A percentile compares a stretch with the other conserved stretches of the same genome.
phyloP scores from a whole-genome alignment of 92 coral and sea anemone genomes.

The Epizoanthus illoricatus region DNA sequence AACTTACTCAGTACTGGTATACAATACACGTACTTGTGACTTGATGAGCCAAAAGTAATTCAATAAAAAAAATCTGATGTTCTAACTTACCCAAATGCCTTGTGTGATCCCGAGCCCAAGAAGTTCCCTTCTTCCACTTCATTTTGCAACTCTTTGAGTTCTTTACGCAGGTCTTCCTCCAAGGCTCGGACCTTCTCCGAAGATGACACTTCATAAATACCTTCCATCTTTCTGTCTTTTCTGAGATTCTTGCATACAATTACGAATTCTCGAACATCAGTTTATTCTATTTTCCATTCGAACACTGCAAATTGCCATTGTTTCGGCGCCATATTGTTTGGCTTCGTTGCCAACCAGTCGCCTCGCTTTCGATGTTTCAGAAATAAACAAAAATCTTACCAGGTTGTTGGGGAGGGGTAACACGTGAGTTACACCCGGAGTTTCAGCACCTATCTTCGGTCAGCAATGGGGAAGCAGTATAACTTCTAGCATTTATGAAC shows the following conservation, averaged over 20 bases:
- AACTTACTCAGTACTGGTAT: too few relatives aligned
- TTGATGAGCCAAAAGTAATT: too few relatives aligned
- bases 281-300: conserved; percentile 24
- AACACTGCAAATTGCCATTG: conserved; percentile 36
- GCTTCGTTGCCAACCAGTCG: conserved; percentile 30
- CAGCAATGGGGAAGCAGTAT: too few relatives aligned
- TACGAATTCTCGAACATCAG: neutral
- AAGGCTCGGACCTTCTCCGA: conserved; percentile 85
- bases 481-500: too few relatives aligned
- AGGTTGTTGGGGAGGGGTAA: conserved; percentile 10
- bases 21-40: too few relatives aligned
- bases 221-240: conserved; percentile 66
- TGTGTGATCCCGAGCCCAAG: conserved; percentile 61
- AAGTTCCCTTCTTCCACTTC: conserved; percentile 95
- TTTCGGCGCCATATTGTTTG: conserved; percentile 39
- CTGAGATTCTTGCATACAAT: neutral
- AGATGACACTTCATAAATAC: conserved; percentile 89
- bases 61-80: too few relatives aligned
- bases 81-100: conserved; percentile 79
- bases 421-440: neutral
- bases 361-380: conserved; percentile 3
- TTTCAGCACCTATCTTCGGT: too few relatives aligned
- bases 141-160: conserved; percentile 88
- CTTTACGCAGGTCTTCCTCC: conserved; percentile 91
- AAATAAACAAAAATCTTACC: neutral